Evolutionary conservation across 2,797 vertebrate genomes (phyloP).

Genomic region (Paratrypauchen microcephalus): DNA sequence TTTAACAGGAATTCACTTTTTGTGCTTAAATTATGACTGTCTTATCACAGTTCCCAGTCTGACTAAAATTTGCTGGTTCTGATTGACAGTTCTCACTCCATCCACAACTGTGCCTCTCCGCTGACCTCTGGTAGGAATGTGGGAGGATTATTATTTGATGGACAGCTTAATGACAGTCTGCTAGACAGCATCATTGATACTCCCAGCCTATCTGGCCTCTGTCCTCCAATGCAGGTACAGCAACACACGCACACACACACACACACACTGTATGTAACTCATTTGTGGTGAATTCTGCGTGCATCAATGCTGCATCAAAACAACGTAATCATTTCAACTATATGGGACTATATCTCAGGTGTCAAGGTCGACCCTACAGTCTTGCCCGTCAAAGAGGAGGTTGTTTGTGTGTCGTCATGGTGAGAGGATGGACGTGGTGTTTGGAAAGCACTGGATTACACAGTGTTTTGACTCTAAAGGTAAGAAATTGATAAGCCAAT

Average conservation of each 20-base stretch:
- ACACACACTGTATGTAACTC: too few species aligned
- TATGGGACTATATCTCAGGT: constrained; percentile 71
- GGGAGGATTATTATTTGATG: constrained; percentile 76
- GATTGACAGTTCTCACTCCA: constrained; percentile 86
- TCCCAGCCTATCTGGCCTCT: constrained; percentile 81
- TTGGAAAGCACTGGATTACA: constrained; percentile 96
- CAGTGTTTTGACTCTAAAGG: constrained; percentile 99
- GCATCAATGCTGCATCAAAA: not conserved
- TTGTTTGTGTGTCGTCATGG: constrained; percentile 97
- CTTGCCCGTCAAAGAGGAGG: constrained; percentile 85
- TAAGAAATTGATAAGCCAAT: constrained; percentile 43
- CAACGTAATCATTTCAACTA: not conserved
- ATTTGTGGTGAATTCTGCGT: constrained; percentile 7
- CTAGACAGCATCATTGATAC: constrained; percentile 86
- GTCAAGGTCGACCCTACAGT: constrained; percentile 76
- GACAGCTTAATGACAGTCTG: constrained; percentile 81
- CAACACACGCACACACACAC: not conserved
- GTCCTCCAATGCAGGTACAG: constrained; percentile 89
- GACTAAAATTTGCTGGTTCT: constrained; percentile 15
- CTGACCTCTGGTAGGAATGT: constrained; percentile 58
- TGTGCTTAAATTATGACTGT: not conserved
- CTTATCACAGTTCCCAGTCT: not conserved
- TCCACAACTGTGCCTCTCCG: constrained; percentile 82
- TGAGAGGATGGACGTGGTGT: constrained; percentile 98
- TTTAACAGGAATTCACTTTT: constrained; percentile 2